These are phyloP conservation scores for Sitophilus oryzae DNA, from an alignment of 1,140 invertebrate genomes.

Conservation along the genomic window DNA sequence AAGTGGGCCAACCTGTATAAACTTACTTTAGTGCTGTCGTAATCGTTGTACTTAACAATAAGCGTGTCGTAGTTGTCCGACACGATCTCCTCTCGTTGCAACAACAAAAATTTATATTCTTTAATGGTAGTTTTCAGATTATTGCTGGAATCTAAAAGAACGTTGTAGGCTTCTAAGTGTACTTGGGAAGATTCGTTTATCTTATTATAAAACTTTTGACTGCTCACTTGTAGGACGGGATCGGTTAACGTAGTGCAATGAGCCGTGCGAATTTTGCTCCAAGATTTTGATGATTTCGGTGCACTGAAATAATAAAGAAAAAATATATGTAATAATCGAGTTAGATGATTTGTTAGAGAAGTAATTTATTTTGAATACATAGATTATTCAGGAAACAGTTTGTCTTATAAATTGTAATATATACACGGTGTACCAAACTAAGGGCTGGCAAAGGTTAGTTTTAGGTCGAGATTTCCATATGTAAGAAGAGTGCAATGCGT, in stretches of 20 bases:
- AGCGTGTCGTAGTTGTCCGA: conserved; percentile 35
- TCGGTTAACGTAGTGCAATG: conserved; percentile 35
- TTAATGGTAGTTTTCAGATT: conserved; percentile 36
- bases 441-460: too few species aligned
- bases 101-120: conserved; percentile 34
- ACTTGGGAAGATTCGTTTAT: conserved; percentile 37
- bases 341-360: too few species aligned
- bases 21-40: conserved; percentile 33
- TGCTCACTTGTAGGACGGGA: conserved; percentile 38
- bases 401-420: too few species aligned
- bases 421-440: too few species aligned
- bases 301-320: conserved; percentile 52
- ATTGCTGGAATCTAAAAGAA: conserved; percentile 37
- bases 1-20: neutral
- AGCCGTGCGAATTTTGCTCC: conserved; percentile 33
- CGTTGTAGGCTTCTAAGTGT: conserved; percentile 36
- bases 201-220: conserved; percentile 38
- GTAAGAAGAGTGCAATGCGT: too few species aligned
- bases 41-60: conserved; percentile 32
- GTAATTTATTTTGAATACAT: too few species aligned
- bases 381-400: too few species aligned
- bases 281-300: conserved; percentile 52
- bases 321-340: too few species aligned
- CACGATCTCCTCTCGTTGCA: conserved; percentile 34
- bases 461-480: too few species aligned